Evolutionary conservation across 2,797 vertebrate genomes (phyloP).

Genomic region (Phataginus tricuspis): DNA sequence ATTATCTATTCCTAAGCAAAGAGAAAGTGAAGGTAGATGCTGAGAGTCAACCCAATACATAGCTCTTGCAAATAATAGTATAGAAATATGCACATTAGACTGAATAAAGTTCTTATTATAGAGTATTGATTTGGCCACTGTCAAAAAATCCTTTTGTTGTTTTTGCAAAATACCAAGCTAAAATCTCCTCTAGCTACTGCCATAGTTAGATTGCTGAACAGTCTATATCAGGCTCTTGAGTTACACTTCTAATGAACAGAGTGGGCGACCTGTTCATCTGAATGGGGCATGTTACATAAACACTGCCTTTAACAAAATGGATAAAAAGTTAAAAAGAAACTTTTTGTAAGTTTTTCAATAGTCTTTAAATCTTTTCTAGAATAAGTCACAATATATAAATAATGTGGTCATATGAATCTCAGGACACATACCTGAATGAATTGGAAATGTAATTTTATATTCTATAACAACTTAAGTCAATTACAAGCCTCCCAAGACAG

Average conservation of each 20-base stretch:
- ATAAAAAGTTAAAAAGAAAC: background rate
- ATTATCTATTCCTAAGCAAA: background rate
- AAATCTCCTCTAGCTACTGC: background rate
- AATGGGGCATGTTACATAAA: background rate
- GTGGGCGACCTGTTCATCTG: background rate
- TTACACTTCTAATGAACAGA: background rate
- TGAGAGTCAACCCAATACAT: background rate
- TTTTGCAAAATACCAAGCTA: background rate
- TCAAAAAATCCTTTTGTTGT: background rate
- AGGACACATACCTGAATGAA: background rate
- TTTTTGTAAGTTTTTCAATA: background rate
- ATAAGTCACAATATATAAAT: background rate
- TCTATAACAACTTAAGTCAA: background rate
- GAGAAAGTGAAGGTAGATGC: background rate
- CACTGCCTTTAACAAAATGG: background rate
- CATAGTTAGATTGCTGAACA: background rate
- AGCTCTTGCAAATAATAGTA: background rate
- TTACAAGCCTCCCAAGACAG: background rate
- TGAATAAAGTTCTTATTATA: background rate
- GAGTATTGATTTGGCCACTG: background rate
- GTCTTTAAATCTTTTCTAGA: background rate
- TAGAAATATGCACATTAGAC: background rate
- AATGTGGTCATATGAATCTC: background rate
- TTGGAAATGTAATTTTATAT: background rate
- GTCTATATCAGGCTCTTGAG: background rate